phyloP scores from a whole-genome alignment of 2,113 vertebrate species.

The Siphamia tubifer region DNA sequence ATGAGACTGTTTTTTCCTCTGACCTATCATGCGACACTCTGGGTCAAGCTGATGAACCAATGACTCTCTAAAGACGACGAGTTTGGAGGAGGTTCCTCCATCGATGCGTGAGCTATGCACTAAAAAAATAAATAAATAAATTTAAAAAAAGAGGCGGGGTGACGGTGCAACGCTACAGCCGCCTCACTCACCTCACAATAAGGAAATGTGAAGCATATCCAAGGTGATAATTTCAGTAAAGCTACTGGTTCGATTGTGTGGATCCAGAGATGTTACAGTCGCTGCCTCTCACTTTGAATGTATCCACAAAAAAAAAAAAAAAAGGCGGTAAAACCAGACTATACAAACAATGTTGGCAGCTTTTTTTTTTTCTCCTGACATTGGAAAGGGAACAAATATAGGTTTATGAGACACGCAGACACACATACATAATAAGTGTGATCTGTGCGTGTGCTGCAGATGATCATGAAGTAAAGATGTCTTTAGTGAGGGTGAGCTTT shows the following conservation, averaged over 20 bases:
- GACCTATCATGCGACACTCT: not conserved
- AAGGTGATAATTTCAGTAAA: not conserved
- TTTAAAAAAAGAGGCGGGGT: constrained; percentile 4
- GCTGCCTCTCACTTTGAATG: constrained; percentile 58
- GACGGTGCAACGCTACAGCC: not conserved
- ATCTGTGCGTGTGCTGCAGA: not conserved
- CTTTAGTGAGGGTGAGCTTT: constrained; percentile 28
- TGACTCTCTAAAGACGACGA: constrained; percentile 25
- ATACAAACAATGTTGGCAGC: constrained; percentile 56
- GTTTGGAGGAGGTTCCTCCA: constrained; percentile 19
- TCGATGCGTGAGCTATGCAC: constrained; percentile 66
- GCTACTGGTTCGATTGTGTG: no score
- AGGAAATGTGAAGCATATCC: constrained; percentile 60
- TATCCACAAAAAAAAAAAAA: constrained; percentile 27
- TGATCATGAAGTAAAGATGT: constrained; percentile 19
- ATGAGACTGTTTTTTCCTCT: constrained; percentile 22
- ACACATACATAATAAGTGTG: not conserved
- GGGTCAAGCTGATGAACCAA: constrained; percentile 37
- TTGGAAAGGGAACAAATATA: constrained; percentile 59
- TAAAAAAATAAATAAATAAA: no score
- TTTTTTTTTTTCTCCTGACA: constrained; percentile 16
- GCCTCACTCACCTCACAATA: constrained; percentile 44
- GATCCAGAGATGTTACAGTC: constrained; percentile 18
- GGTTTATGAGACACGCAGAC: constrained; percentile 3
- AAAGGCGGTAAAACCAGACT: constrained; percentile 24